Evolutionary conservation across 2,888 invertebrate species (phyloP).

Genomic region (Caenorhabditis zanzibari): DNA sequence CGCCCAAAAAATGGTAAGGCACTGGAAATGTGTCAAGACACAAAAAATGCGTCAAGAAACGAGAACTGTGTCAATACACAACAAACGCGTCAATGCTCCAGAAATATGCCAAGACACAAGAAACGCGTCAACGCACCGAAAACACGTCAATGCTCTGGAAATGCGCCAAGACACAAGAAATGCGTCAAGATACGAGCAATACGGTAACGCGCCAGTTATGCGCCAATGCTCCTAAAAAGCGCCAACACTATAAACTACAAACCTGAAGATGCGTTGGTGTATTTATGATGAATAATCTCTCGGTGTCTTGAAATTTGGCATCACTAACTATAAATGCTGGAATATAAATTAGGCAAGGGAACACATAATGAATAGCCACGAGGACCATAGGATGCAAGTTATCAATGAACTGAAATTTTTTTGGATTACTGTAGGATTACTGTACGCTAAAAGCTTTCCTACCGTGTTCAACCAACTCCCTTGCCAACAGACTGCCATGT

Average conservation of each 20-base stretch:
- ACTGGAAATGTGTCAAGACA: background rate
- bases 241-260: too few species aligned
- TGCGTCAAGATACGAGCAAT: background rate
- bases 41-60: background rate
- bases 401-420: slow-evolving; percentile 29
- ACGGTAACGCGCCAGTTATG: background rate
- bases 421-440: background rate
- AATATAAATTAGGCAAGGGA: slow-evolving; percentile 40
- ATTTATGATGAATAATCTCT: slow-evolving; percentile 40
- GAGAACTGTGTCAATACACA: too few species aligned
- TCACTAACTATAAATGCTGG: slow-evolving; percentile 42
- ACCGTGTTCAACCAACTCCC: slow-evolving; percentile 24
- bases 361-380: slow-evolving; percentile 22
- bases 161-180: background rate
- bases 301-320: slow-evolving; percentile 23
- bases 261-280: slow-evolving; percentile 33
- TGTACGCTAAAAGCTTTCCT: background rate
- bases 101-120: background rate
- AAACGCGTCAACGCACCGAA: background rate
- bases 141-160: background rate
- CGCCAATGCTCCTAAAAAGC: background rate
- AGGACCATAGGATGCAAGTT: slow-evolving; percentile 12
- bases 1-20: background rate
- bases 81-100: background rate
- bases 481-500: slow-evolving; percentile 39